phyloP scores from a whole-genome alignment of 2,113 vertebrate genomes.

The Albula glossodonta region DNA sequence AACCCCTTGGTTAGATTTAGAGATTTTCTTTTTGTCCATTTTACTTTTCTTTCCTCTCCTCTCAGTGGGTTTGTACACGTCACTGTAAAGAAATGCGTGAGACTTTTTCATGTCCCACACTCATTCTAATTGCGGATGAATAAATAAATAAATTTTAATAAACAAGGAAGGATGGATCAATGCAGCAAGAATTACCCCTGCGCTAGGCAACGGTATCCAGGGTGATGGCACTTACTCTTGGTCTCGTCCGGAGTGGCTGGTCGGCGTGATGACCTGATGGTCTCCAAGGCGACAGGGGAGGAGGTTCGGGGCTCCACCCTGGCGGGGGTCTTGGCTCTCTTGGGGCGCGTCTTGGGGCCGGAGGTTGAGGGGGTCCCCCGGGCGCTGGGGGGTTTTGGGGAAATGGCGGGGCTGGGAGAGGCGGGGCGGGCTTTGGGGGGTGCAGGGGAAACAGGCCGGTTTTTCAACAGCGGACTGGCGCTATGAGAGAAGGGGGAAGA shows the following conservation, averaged over 20 bases:
- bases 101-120: too few species aligned
- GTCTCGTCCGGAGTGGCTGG: conserved; percentile 58
- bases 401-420: conserved; percentile 73
- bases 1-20: too few species aligned
- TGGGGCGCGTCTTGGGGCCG: conserved; percentile 75
- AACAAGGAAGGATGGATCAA: background rate
- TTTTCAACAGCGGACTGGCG: conserved; percentile 78
- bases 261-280: conserved; percentile 53
- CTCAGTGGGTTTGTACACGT: too few species aligned
- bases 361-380: conserved; percentile 62
- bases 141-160: too few species aligned
- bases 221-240: conserved; percentile 52
- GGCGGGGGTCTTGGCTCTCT: conserved; percentile 67
- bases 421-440: conserved; percentile 71
- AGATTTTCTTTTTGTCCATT: too few species aligned
- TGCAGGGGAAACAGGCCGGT: conserved; percentile 77
- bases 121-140: too few species aligned
- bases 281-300: conserved; percentile 61
- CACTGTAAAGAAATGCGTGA: too few species aligned
- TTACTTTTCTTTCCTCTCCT: too few species aligned
- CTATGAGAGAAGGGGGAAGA: conserved; percentile 33
- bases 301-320: conserved; percentile 63
- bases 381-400: conserved; percentile 74
- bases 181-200: background rate
- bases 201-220: background rate